Evolutionary conservation across 2,797 vertebrate species (phyloP).

Genomic region (Periparus ater): DNA sequence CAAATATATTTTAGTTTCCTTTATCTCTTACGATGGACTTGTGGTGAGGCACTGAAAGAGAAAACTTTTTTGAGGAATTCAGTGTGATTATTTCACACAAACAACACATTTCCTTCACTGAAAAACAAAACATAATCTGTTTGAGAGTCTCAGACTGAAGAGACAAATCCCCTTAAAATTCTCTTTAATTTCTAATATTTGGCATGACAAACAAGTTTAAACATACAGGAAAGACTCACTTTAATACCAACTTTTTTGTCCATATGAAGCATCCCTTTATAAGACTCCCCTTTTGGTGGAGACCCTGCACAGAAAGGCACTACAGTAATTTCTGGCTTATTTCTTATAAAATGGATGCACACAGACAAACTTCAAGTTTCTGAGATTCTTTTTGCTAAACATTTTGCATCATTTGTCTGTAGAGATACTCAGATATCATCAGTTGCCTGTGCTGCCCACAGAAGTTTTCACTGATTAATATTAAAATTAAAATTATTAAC

Average conservation of each 20-base stretch:
- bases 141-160: neutral
- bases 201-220: neutral
- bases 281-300: neutral
- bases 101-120: neutral
- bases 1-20: neutral
- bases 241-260: neutral
- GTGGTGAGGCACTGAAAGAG: rapidly evolving
- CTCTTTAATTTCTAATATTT: neutral
- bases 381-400: neutral
- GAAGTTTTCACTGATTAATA: neutral
- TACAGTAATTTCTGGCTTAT: neutral
- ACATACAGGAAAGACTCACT: neutral
- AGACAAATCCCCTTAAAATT: neutral
- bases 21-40: neutral
- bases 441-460: neutral
- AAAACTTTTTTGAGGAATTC: neutral
- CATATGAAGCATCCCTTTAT: neutral
- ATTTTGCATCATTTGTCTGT: neutral
- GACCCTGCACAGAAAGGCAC: neutral
- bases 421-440: neutral
- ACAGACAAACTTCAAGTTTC: neutral
- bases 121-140: neutral
- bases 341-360: neutral
- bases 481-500: neutral
- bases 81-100: neutral